These are phyloP conservation scores for Protaetia brevitarsis DNA, from an alignment of 1,140 invertebrate species.

Conservation along the genomic window DNA sequence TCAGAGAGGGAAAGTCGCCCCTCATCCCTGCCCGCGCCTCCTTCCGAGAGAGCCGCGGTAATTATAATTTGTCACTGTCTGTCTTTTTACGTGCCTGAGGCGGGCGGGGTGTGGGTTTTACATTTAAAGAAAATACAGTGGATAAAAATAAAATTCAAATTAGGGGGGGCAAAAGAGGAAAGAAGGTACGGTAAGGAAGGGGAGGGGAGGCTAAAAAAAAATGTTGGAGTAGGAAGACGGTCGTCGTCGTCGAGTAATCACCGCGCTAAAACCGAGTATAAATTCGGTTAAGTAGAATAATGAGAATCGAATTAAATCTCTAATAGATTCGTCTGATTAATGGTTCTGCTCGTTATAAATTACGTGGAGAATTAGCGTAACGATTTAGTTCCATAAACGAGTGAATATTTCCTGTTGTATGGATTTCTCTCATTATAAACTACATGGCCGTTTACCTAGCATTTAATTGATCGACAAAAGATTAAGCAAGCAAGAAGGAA, in stretches of 20 bases:
- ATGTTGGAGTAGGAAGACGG: background rate
- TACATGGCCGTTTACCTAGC: no score
- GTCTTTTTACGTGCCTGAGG: background rate
- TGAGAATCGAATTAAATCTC: slow-evolving; percentile 1
- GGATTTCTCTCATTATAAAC: no score
- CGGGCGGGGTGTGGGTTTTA: background rate
- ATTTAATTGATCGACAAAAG: no score
- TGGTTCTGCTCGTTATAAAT: background rate
- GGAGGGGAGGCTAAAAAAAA: background rate
- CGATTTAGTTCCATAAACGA: background rate
- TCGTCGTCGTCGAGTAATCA: background rate
- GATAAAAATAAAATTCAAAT: slow-evolving; percentile 19
- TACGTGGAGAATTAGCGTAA: background rate
- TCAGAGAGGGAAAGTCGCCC: no score
- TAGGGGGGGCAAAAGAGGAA: background rate
- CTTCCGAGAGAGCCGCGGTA: no score
- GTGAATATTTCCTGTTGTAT: no score
- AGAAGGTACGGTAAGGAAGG: background rate
- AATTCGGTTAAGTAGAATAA: slow-evolving; percentile 9
- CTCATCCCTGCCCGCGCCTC: no score
- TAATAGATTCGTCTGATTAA: background rate
- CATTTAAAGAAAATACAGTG: slow-evolving; percentile 7
- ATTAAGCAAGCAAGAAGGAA: no score
- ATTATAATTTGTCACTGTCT: slow-evolving; percentile 18
- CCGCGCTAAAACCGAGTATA: background rate